Conservation (phyloP, 2,888 invertebrate genomes). For the Caenorhabditis afra region DNA sequence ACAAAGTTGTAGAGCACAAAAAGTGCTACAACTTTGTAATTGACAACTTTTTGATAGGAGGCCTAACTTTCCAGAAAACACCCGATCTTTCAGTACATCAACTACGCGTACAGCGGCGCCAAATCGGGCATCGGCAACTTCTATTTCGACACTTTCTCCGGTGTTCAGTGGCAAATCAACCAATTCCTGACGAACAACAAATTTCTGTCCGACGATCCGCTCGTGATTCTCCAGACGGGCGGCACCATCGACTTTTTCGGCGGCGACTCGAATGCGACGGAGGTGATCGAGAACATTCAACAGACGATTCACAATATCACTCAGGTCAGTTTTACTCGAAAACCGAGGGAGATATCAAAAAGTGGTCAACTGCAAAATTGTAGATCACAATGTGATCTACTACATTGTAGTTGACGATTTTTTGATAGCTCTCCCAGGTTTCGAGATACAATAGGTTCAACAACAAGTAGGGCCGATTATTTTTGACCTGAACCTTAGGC, state of each 20-base stretch:
- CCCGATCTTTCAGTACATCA: slow-evolving; percentile 72
- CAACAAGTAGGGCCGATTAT: too few species aligned
- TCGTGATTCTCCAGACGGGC: slow-evolving; percentile 72
- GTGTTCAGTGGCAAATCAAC: slow-evolving; percentile 70
- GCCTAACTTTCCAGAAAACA: too few species aligned
- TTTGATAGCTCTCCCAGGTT: too few species aligned
- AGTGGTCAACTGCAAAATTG: too few species aligned
- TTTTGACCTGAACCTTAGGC: too few species aligned
- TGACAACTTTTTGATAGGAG: not conserved
- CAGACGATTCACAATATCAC: slow-evolving; percentile 66
- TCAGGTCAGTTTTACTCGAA: slow-evolving; percentile 49
- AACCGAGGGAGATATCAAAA: too few species aligned
- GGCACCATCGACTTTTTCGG: slow-evolving; percentile 75
- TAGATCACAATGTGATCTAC: too few species aligned
- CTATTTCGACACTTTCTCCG: slow-evolving; percentile 75
- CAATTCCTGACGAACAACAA: slow-evolving; percentile 63
- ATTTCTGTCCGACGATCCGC: slow-evolving; percentile 62
- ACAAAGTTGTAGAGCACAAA: too few species aligned
- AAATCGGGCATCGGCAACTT: slow-evolving; percentile 72
- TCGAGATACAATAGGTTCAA: too few species aligned
- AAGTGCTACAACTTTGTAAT: not conserved
- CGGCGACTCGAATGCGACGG: slow-evolving; percentile 67
- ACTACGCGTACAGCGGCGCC: slow-evolving; percentile 75
- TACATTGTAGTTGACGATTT: too few species aligned
- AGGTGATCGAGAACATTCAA: slow-evolving; percentile 69